phyloP scores from a whole-genome alignment of 2,888 invertebrate genomes.

The Campaea margaritaria region DNA sequence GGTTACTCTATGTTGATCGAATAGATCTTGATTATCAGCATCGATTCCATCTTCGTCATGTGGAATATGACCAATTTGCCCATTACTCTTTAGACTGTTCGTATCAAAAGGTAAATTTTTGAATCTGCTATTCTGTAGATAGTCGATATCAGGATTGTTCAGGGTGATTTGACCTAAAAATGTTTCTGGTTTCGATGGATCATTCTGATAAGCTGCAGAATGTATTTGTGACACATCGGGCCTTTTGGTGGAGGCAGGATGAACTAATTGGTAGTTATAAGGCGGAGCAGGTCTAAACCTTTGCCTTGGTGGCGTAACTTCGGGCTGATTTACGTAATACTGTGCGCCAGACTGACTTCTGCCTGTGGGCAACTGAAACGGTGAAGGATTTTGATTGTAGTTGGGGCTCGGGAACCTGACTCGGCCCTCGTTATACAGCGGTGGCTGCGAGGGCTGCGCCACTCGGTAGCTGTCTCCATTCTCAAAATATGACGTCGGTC shows the following conservation, averaged over 20 bases:
- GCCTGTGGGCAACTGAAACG: slow-evolving; percentile 78
- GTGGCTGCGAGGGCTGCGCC: slow-evolving; percentile 64
- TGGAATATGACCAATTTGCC: slow-evolving; percentile 71
- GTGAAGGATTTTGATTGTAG: slow-evolving; percentile 80
- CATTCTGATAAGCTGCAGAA: slow-evolving; percentile 83
- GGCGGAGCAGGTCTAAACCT: slow-evolving; percentile 75
- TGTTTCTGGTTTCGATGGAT: slow-evolving; percentile 86
- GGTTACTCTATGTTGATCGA: slow-evolving; percentile 76
- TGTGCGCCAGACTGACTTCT: slow-evolving; percentile 78
- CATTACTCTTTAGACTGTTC: slow-evolving; percentile 79
- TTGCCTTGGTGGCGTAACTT: slow-evolving; percentile 71
- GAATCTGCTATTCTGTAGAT: slow-evolving; percentile 75
- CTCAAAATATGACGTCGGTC: slow-evolving; percentile 70
- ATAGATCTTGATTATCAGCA: slow-evolving; percentile 75
- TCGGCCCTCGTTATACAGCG: slow-evolving; percentile 69
- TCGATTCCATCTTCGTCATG: slow-evolving; percentile 75
- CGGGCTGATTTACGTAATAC: slow-evolving; percentile 80
- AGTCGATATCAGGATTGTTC: slow-evolving; percentile 85
- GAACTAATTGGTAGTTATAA: slow-evolving; percentile 76
- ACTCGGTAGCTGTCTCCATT: slow-evolving; percentile 72
- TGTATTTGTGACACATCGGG: slow-evolving; percentile 86
- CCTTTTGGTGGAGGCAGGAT: slow-evolving; percentile 81
- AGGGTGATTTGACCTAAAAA: slow-evolving; percentile 87
- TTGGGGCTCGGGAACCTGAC: slow-evolving; percentile 77
- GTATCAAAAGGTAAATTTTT: slow-evolving; percentile 77